These are phyloP conservation scores for Tadarida brasiliensis DNA, from an alignment of 2,797 vertebrate genomes.

Conservation along the genomic window DNA sequence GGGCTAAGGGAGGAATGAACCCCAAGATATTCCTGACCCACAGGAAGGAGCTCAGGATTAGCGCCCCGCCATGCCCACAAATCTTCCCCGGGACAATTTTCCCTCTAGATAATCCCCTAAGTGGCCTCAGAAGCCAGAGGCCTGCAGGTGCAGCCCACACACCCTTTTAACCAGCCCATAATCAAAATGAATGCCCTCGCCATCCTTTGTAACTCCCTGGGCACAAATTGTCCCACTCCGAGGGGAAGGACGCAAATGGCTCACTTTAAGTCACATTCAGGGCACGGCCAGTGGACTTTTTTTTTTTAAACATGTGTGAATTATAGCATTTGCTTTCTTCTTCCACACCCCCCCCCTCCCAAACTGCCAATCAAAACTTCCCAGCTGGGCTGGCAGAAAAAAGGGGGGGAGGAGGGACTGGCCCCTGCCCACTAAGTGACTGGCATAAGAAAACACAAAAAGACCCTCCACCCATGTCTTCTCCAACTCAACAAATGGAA, in stretches of 20 bases:
- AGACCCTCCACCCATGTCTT: rapidly evolving
- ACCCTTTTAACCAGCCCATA: neutral
- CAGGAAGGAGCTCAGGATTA: neutral
- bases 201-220: neutral
- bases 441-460: neutral
- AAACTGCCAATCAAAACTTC: neutral
- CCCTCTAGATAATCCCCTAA: conserved; percentile 56
- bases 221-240: neutral
- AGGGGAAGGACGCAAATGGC: neutral
- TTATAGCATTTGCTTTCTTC: neutral
- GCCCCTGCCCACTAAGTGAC: neutral
- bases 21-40: neutral
- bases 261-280: neutral
- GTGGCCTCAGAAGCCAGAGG: neutral
- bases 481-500: neutral
- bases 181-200: neutral
- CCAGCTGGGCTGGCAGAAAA: neutral
- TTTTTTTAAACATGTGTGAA: neutral
- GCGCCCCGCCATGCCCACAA: neutral
- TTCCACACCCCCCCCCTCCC: neutral
- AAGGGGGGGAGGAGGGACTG: rapidly evolving
- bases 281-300: rapidly evolving
- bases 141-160: neutral
- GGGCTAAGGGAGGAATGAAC: neutral
- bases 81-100: neutral